A percentile compares a stretch with the other conserved stretches of the same genome.
Evolutionary conservation across 2,797 vertebrate species (phyloP).

Genomic region (Acipenser transmontanus): DNA sequence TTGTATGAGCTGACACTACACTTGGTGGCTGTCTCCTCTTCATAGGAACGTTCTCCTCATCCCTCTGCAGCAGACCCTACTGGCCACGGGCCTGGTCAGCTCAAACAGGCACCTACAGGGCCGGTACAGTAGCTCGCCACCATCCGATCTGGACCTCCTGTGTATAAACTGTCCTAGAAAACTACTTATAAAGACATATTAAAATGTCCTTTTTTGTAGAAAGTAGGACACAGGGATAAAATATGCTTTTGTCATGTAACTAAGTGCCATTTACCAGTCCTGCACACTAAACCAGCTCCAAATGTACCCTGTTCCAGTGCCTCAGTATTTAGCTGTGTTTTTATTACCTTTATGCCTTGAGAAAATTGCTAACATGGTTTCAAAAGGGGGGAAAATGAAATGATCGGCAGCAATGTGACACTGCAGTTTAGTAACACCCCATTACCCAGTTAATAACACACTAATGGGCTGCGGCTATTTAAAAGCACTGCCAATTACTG

Average conservation of each 20-base stretch:
- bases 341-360: constrained; percentile 1
- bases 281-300: constrained; percentile 29
- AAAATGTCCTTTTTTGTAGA: too few species aligned
- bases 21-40: too few species aligned
- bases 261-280: neutral
- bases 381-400: constrained; percentile 21
- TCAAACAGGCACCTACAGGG: too few species aligned
- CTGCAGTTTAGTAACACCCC: constrained; percentile 70
- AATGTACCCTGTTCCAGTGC: constrained; percentile 46
- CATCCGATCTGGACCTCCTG: too few species aligned
- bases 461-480: constrained; percentile 71
- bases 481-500: constrained; percentile 60
- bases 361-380: neutral
- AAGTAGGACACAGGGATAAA: too few species aligned
- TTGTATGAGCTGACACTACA: too few species aligned
- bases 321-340: constrained; percentile 29
- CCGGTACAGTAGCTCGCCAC: too few species aligned
- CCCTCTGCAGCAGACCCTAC: too few species aligned
- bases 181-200: too few species aligned
- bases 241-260: neutral
- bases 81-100: too few species aligned
- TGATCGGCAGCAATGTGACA: constrained; percentile 52
- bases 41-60: too few species aligned
- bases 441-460: constrained; percentile 73
- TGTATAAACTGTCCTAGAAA: too few species aligned